Percentiles rank a stretch among this genome's conserved stretches.
Conservation (phyloP, 2,113 vertebrate species). For the Ctenodactylus gundi region DNA sequence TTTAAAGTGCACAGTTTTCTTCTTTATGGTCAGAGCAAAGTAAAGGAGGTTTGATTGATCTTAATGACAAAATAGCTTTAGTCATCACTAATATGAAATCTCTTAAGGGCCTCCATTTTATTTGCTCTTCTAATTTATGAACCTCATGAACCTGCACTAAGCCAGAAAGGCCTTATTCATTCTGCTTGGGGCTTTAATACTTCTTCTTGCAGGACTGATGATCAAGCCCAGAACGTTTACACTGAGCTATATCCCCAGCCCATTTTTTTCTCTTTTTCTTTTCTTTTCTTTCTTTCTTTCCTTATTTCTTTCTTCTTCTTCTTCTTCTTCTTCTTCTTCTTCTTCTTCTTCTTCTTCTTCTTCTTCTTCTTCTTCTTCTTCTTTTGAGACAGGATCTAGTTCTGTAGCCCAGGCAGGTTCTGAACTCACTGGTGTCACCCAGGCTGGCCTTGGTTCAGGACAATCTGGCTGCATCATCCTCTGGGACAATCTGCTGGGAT, state of each 20-base stretch:
- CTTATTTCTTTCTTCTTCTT: too few relatives aligned
- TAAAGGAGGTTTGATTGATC: slow-evolving; percentile 43
- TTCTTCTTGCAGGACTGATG: too few relatives aligned
- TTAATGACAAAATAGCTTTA: not conserved
- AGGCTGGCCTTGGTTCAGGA: too few relatives aligned
- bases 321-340: too few relatives aligned
- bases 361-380: too few relatives aligned
- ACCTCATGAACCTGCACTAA: not conserved
- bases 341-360: too few relatives aligned
- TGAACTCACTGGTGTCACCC: too few relatives aligned
- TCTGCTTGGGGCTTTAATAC: not conserved
- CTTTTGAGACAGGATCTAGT: too few relatives aligned
- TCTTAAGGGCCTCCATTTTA: slow-evolving; percentile 20
- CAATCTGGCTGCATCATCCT: not conserved
- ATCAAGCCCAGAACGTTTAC: not conserved
- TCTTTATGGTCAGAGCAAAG: slow-evolving; percentile 2
- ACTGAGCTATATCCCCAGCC: too few relatives aligned
- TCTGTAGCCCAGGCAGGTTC: too few relatives aligned
- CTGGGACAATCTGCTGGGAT: slow-evolving; percentile 27
- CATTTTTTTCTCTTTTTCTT: not conserved
- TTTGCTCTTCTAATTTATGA: slow-evolving; percentile 65
- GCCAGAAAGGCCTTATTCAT: not conserved
- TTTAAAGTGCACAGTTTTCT: not conserved
- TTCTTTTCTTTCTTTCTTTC: too few relatives aligned
- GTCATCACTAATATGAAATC: not conserved